Evolutionary conservation across 2,888 invertebrate species (phyloP), one percentile per base, ranked within the genome.

Genomic region (Lepeophtheirus nordmannii): DNA sequence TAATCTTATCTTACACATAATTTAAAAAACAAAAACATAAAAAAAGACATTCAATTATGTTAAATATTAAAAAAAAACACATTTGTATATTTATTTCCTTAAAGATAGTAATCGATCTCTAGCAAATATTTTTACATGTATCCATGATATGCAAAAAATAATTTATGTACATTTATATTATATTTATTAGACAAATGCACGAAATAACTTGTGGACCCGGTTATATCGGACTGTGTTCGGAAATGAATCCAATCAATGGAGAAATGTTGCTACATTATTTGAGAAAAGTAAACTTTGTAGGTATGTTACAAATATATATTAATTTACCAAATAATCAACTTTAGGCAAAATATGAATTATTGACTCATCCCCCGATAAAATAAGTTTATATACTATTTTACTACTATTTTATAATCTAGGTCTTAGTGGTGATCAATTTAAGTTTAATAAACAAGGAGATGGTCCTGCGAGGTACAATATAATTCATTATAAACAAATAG

Each of bases 391-490:
- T n/a, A n/a, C n/a, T n/a, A n/a, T 39, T 39, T n/a, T 70, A 37
- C n/a, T 23, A 9, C 14, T 30, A 10, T 53, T 37, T 17, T 23
- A 14, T 10, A 61, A 69, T 71, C 5, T 75, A 92, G 93, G 93
- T 73, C 78, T 93, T 38, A 89, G 87, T 71, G 88, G 88, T 0
- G 90, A 92, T 75, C 82, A 85, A 73, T 94, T 94, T 77, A 85
- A 84, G 71, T 96, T 96, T 76, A 89, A 92, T 75, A 80, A 78
- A 68, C 87, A 89, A 71, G 92, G 93, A 0, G 94, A 94, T 72
- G 93, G 93, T 0, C 93, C 93, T 0, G 90, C 93, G 0, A 81
- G 93, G 57, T 96, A 96, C 80, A 89, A 92, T 74, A 93, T 96
- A 71, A 85, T 94, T 68, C 93, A 94, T 77, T 96, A 93, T 80